phyloP scores from a whole-genome alignment of 2,888 invertebrate genomes.

The Rhagonycha fulva region DNA sequence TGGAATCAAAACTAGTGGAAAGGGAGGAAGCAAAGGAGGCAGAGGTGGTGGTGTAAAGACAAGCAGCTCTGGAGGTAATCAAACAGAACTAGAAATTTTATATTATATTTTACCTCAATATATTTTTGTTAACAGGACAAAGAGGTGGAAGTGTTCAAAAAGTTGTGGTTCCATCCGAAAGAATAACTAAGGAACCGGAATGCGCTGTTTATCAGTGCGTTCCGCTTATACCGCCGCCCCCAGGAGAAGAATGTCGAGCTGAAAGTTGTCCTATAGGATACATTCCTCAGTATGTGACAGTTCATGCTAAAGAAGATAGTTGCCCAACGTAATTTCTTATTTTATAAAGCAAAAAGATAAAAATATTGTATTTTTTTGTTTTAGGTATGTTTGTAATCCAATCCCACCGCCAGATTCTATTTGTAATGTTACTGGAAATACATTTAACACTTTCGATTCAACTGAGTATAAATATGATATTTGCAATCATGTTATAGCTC shows the following conservation, averaged over 20 bases:
- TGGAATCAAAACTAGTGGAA: conserved; percentile 47
- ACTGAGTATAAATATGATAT: conserved; percentile 78
- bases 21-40: conserved; percentile 38
- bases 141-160: conserved; percentile 3
- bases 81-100: not conserved
- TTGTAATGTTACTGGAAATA: conserved; percentile 75
- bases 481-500: conserved; percentile 78
- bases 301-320: conserved; percentile 19
- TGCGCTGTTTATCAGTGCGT: conserved; percentile 64
- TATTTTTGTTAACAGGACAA: conserved; percentile 1
- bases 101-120: not conserved
- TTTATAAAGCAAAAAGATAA: not conserved
- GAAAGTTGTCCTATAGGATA: conserved; percentile 66
- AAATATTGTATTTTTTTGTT: conserved; percentile 3
- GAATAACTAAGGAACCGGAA: conserved; percentile 33
- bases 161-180: not conserved
- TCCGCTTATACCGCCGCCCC: conserved; percentile 52
- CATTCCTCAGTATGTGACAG: conserved; percentile 37
- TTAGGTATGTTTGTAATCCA: conserved; percentile 67
- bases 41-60: conserved; percentile 21
- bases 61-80: conserved; percentile 4
- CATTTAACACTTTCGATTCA: conserved; percentile 80
- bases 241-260: conserved; percentile 42
- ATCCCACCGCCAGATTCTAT: conserved; percentile 66
- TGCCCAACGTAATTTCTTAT: conserved; percentile 41